These are phyloP conservation scores for Alethe diademata DNA, from an alignment of 2,113 vertebrate genomes.

Conservation along the genomic window DNA sequence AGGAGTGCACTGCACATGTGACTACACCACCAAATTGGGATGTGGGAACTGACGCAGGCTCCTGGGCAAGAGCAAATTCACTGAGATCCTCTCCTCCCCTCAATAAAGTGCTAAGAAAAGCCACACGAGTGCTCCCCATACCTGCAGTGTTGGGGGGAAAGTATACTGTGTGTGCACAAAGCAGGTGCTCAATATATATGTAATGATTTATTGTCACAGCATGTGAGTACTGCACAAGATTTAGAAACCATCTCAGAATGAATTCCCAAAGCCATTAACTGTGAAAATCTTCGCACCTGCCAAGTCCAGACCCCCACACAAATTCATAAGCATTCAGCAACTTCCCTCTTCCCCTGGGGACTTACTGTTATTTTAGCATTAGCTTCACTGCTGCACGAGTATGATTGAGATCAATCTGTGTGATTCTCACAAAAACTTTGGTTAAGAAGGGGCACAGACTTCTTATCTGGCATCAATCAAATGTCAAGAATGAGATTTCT, in stretches of 20 bases:
- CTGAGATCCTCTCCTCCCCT: background rate
- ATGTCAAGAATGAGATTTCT: background rate
- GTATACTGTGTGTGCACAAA: background rate
- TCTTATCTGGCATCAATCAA: background rate
- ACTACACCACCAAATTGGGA: background rate
- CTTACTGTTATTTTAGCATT: background rate
- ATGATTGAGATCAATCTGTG: background rate
- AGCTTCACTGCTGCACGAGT: background rate
- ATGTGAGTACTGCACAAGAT: background rate
- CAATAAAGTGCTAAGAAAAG: background rate
- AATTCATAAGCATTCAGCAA: background rate
- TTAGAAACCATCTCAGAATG: background rate
- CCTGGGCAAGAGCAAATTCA: background rate
- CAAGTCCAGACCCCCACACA: background rate
- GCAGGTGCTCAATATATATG: background rate
- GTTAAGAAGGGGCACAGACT: background rate
- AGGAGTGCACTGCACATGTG: fast-evolving
- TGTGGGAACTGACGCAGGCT: background rate
- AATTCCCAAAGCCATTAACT: background rate
- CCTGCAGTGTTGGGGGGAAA: background rate
- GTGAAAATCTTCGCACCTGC: background rate
- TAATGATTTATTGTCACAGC: background rate
- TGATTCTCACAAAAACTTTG: background rate
- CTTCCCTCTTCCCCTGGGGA: background rate
- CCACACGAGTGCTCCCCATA: background rate